These are phyloP conservation scores for Alcedo atthis DNA, from an alignment of 2,797 vertebrate genomes.

Conservation along the genomic window DNA sequence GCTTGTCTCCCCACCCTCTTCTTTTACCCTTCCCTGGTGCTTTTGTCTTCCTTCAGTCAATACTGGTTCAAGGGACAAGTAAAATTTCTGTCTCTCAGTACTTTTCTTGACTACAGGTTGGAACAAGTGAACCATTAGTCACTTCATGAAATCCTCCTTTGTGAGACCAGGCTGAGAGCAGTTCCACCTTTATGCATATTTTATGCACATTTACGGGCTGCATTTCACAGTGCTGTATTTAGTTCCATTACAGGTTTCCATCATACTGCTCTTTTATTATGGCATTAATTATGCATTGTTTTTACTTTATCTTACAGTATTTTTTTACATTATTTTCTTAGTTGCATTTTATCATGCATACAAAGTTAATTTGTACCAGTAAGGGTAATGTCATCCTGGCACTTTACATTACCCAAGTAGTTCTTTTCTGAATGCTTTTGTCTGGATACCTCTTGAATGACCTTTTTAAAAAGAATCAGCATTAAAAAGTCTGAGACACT, in stretches of 20 bases:
- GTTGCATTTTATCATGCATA: conserved; percentile 53
- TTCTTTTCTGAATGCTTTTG: background rate
- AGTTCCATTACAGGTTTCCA: conserved; percentile 73
- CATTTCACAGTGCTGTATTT: conserved; percentile 61
- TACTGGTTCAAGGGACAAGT: conserved; percentile 64
- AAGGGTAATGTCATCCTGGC: conserved; percentile 24
- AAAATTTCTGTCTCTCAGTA: conserved; percentile 64
- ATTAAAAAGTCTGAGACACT: background rate
- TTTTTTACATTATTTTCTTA: conserved; percentile 51
- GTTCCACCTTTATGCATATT: conserved; percentile 76
- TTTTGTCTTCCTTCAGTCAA: conserved; percentile 49
- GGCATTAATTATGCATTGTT: conserved; percentile 75
- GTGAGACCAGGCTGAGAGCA: conserved; percentile 69
- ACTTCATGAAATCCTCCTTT: conserved; percentile 72
- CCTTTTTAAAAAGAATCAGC: background rate
- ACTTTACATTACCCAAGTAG: conserved; percentile 16
- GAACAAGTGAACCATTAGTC: conserved; percentile 73
- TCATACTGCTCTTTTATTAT: conserved; percentile 73
- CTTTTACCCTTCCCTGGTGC: background rate
- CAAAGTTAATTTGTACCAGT: conserved; percentile 60
- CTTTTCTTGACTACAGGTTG: conserved; percentile 66
- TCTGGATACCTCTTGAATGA: background rate
- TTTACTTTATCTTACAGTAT: conserved; percentile 49
- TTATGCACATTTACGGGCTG: conserved; percentile 73
- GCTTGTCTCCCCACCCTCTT: background rate